Evolutionary conservation across 2,113 vertebrate species (phyloP), one percentile per base, ranked within the genome.

Genomic region (Melanerpes formicivorus): DNA sequence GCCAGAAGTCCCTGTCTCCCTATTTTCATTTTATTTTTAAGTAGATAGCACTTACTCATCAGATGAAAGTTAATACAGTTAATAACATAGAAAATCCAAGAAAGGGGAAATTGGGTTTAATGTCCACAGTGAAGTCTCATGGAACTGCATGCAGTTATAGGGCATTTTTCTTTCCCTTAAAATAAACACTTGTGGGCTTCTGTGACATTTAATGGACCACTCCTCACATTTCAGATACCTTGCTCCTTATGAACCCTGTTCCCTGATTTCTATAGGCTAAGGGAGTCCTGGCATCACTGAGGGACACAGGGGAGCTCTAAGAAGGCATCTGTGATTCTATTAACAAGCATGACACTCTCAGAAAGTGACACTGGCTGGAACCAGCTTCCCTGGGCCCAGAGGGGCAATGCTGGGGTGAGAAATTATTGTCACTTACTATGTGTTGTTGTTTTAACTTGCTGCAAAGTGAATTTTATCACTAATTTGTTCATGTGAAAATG

Each of bases 1-100:
- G 85, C 94, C 87, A 76, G 60, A 95, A 96, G 90, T 91, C 91
- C 63, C 66, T 93, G 88, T 95, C 93, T 95, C 82, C 50, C 46
- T 83, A 59, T 34, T 81, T 94, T 83, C 14, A 75, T 84, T 90
- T 93, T 88, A 94, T 91, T 93, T 93, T 59, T 46, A 92, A 80
- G 73, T 52, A 91, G 65, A 91, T 75, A 84, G 65, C 3, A 4
- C 66, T 96, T 93, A 69, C 32, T 84, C 66, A 75, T 93, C 80
- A 90, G 90, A 93, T 73, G 85, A 70, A 95, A 93, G 80, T 63
- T 32, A 93, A 65, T 42, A 10, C 21, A 82, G 73, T 56, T 48
- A 90, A 90, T 75, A 94, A 75, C 0, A 9, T 1, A 69, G 65
- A 91, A 92, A 92, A 93, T 74, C 16, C 32, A 85, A 90, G 52